A percentile compares a stretch with the other conserved stretches of the same genome.
Evolutionary conservation across 2,113 vertebrate species (phyloP).

Genomic region (Caloenas nicobarica): DNA sequence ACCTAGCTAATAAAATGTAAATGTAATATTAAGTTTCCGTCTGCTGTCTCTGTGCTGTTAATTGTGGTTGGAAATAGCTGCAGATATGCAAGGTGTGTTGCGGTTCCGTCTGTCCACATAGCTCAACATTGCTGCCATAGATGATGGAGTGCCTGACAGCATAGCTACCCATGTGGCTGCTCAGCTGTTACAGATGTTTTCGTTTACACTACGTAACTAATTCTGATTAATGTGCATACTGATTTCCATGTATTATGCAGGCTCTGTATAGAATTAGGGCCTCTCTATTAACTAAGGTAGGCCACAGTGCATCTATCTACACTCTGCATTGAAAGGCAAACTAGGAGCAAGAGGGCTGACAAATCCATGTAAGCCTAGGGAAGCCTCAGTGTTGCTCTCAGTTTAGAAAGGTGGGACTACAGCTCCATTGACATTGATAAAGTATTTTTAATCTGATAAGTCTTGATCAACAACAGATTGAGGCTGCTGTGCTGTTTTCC

Average conservation of each 20-base stretch:
- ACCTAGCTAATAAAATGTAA: neutral
- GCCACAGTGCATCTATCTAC: accelerated
- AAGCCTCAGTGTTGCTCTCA: neutral
- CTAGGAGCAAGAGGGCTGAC: neutral
- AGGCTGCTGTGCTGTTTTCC: neutral
- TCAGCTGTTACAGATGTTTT: neutral
- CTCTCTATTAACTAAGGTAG: neutral
- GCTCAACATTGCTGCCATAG: accelerated
- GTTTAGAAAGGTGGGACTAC: neutral
- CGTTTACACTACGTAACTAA: neutral
- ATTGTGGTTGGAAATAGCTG: neutral
- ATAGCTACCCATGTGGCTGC: neutral
- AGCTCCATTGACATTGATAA: accelerated
- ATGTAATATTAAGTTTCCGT: neutral
- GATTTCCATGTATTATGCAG: neutral
- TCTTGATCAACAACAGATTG: neutral
- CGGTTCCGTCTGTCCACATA: neutral
- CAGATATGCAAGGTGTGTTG: neutral
- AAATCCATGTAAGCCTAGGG: accelerated
- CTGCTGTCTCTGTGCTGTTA: neutral
- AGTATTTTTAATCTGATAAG: neutral
- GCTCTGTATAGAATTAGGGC: neutral
- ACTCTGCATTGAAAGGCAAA: neutral
- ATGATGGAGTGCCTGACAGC: neutral
- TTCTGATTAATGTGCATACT: neutral